Evolutionary conservation across 1,140 invertebrate genomes (phyloP).

Genomic region (Penaeus japonicus): DNA sequence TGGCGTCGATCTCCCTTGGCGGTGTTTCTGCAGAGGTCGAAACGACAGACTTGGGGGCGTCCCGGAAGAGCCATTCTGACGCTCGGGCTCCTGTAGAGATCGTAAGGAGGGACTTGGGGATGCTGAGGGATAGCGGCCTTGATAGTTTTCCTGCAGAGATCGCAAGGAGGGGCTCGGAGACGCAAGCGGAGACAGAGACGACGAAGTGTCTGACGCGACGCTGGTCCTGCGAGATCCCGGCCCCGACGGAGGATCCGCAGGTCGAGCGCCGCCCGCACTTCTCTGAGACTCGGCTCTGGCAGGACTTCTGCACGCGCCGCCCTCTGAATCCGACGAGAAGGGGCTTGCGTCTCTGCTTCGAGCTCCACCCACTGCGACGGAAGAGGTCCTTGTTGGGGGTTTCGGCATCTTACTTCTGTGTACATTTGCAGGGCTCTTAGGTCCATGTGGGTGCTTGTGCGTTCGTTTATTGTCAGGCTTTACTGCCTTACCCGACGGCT

Average conservation of each 20-base stretch:
- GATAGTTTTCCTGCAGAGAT: not conserved
- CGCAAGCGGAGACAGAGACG: not conserved
- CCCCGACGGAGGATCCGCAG: no score
- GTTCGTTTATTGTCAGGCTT: slow-evolving; percentile 2
- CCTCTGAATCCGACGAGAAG: not conserved
- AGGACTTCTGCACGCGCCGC: not conserved
- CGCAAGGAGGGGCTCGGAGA: not conserved
- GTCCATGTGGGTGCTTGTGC: not conserved
- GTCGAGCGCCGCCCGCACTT: not conserved
- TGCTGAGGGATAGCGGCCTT: no score
- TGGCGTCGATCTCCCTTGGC: no score
- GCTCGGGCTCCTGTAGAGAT: not conserved
- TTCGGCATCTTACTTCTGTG: slow-evolving; percentile 11
- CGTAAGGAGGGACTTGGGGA: not conserved
- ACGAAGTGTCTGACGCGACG: not conserved
- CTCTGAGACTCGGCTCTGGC: not conserved
- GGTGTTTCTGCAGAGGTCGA: no score
- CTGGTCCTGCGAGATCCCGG: no score
- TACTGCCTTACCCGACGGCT: not conserved
- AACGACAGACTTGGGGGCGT: no score
- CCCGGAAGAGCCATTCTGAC: no score
- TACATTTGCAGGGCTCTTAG: not conserved
- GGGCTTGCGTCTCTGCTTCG: slow-evolving; percentile 9
- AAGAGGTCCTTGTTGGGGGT: not conserved
- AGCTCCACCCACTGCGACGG: not conserved